Evolutionary conservation across 1,140 invertebrate genomes (phyloP).

Genomic region (Babylonia areolata): DNA sequence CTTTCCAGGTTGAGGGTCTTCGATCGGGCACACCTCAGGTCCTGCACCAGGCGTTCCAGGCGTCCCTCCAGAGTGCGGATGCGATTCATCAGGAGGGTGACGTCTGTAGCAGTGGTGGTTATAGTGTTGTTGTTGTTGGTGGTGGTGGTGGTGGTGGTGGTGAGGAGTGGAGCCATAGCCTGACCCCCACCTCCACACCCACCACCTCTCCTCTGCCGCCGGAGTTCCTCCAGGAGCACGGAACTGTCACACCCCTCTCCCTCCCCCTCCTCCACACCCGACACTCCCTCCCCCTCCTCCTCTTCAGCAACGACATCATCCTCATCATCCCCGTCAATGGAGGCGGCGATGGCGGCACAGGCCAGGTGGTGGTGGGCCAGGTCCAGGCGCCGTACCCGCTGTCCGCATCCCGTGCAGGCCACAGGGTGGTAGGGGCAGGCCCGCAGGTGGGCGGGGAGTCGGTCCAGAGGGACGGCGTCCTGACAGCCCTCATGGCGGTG

Average conservation of each 20-base stretch:
- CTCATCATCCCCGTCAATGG: slow-evolving; percentile 51
- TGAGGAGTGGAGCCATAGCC: neutral
- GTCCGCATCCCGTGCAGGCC: slow-evolving; percentile 66
- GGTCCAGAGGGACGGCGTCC: slow-evolving; percentile 62
- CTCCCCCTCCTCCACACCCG: slow-evolving; percentile 49
- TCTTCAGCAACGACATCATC: slow-evolving; percentile 35
- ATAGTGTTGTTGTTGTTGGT: too few relatives aligned
- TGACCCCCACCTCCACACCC: neutral
- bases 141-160: neutral
- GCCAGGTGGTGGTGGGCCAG: slow-evolving; percentile 67
- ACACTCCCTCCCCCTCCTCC: slow-evolving; percentile 37
- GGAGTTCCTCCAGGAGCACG: slow-evolving; percentile 10
- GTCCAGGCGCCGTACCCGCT: slow-evolving; percentile 56
- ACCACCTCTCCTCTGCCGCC: neutral
- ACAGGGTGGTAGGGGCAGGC: slow-evolving; percentile 63
- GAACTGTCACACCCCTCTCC: slow-evolving; percentile 15
- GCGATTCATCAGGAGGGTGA: slow-evolving; percentile 28
- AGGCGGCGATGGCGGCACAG: slow-evolving; percentile 63
- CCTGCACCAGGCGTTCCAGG: slow-evolving; percentile 29
- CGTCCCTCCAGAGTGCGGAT: slow-evolving; percentile 42
- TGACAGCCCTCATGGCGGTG: slow-evolving; percentile 64
- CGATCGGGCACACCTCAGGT: slow-evolving; percentile 44
- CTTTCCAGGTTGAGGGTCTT: slow-evolving; percentile 63
- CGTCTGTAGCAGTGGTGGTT: too few relatives aligned
- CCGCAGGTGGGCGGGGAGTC: slow-evolving; percentile 55